Conservation (phyloP, 2,888 invertebrate species). For the Chloroclystis v-ata region DNA sequence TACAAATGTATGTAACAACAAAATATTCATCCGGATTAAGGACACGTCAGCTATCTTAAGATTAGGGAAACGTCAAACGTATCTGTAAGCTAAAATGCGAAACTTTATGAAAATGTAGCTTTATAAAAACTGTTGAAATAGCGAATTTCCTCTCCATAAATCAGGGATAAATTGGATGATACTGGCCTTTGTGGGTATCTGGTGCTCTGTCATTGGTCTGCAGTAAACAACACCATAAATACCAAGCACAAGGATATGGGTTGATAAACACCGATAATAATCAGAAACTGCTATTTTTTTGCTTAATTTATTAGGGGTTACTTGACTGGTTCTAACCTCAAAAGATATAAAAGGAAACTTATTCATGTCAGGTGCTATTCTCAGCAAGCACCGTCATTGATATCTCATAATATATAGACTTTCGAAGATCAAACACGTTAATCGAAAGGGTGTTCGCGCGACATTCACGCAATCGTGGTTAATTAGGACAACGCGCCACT, state of each 20-base stretch:
- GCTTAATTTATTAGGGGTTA: not conserved
- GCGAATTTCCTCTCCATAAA: slow-evolving; percentile 14
- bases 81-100: not conserved
- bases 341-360: too few relatives aligned
- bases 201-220: slow-evolving; percentile 11
- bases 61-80: not conserved
- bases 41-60: not conserved
- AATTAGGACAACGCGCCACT: too few relatives aligned
- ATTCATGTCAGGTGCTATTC: too few relatives aligned
- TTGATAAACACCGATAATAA: slow-evolving; percentile 14
- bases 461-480: too few relatives aligned
- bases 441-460: too few relatives aligned
- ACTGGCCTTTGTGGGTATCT: slow-evolving; percentile 5
- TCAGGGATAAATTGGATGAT: slow-evolving; percentile 10
- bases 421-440: too few relatives aligned
- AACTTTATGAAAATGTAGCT: not conserved
- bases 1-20: not conserved
- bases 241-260: slow-evolving; percentile 3
- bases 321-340: too few relatives aligned
- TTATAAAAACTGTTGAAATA: slow-evolving; percentile 4
- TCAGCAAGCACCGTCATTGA: too few relatives aligned
- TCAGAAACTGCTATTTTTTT: slow-evolving; percentile 5
- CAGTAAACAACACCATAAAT: slow-evolving; percentile 20
- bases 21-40: not conserved
- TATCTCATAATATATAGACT: too few relatives aligned